Percentiles rank a stretch among this genome's conserved stretches.
Evolutionary conservation across 2,888 invertebrate genomes (phyloP).

Genomic region (Apamea epomidion): DNA sequence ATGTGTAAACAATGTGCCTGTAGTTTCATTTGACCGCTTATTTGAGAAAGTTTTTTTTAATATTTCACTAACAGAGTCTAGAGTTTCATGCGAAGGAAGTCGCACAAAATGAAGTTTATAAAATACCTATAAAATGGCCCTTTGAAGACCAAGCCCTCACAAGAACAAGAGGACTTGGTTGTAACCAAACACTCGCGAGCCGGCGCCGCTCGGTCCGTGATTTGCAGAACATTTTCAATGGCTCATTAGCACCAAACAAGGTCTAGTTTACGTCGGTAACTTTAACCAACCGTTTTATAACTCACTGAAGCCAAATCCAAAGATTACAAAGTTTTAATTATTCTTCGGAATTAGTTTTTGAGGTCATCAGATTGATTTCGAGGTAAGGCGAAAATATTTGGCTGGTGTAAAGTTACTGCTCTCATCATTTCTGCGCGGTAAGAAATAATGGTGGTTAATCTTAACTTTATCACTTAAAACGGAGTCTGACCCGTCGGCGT

Average conservation of each 20-base stretch:
- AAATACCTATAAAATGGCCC: constrained; percentile 5
- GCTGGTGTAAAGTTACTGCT: constrained; percentile 23
- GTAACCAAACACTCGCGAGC: constrained; percentile 35
- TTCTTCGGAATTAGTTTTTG: constrained; percentile 54
- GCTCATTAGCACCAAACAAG: constrained; percentile 43
- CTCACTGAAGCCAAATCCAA: constrained; percentile 36
- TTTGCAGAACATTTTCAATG: constrained; percentile 39
- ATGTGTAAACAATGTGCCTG: not conserved
- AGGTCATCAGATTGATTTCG: constrained; percentile 55
- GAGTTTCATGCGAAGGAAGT: not conserved
- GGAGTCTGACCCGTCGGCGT: not conserved
- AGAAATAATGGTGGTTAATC: constrained; percentile 31
- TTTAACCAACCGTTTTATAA: constrained; percentile 33
- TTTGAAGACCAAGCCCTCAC: constrained; percentile 16
- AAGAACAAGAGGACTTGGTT: constrained; percentile 8
- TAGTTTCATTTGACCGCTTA: not conserved
- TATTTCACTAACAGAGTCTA: not conserved
- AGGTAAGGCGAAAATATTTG: constrained; percentile 47
- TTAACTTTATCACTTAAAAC: constrained; percentile 41
- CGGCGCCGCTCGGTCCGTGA: not conserved
- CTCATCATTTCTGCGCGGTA: constrained; percentile 9
- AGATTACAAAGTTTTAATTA: constrained; percentile 61
- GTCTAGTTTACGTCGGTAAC: constrained; percentile 37
- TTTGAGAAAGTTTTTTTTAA: not conserved
- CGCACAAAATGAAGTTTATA: constrained; percentile 11